Evolutionary conservation across 2,888 invertebrate genomes (phyloP), one percentile per base, ranked within the genome.

Genomic region (Hartigia nigra): DNA sequence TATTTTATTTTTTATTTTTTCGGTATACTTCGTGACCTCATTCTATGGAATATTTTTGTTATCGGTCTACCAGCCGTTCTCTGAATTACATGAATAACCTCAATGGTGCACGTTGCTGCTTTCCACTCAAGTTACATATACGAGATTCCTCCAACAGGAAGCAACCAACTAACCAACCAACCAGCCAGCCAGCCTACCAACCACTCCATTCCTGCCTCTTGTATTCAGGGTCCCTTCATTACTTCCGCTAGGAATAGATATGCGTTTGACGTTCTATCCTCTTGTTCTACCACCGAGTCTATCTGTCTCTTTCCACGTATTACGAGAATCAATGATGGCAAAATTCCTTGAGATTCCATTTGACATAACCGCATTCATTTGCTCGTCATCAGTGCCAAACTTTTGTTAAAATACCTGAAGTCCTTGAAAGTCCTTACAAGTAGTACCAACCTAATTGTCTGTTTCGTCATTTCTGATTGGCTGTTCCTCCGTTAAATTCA

Each of bases 171-270:
- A 55, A 55, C 55, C 55, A 55, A 55, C 55, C 23, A 39, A 37
- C 37, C 37, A 37, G 4, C 39, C 12, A 37, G 4, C 37, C 39
- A 55, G 39, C 39, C 39, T 23, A 23, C 55, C 55, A 55, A 55
- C 55, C 55, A 23, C 55, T 55, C 55, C 55, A 55, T 9, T 23
- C 9, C 55, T 55, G 55, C 55, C 55, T 55, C 55, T 55, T 39
- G 77, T 74, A 79, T 77, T 76, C 77, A 76, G 74, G 70, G 69
- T 74, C 76, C 77, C 75, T 79, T 77, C 77, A 77, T 77, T 79
- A 77, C 77, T 74, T 79, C 76, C 69, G 79, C 70, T 69, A 55
- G n/a, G 36, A 69, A 70, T 69, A n/a, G 55, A 32, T 74, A 74
- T 72, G n/a, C 12, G 76, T 35, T 36, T 76, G 76, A 35, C 74